Conservation (phyloP, 2,797 vertebrate genomes). For the Galago senegalensis region DNA sequence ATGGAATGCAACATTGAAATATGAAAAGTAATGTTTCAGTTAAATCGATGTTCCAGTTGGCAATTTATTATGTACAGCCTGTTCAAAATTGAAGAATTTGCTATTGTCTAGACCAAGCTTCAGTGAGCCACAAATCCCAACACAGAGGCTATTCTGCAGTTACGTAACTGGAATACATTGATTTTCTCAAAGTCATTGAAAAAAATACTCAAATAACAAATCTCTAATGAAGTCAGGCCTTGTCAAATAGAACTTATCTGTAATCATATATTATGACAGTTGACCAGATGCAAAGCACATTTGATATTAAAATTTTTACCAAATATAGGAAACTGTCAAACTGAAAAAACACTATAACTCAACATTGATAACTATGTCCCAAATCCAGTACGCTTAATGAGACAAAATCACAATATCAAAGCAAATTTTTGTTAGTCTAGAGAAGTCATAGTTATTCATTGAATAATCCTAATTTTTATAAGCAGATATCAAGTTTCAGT, state of each 20-base stretch:
- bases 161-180: conserved; percentile 75
- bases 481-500: background rate
- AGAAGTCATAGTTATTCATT: background rate
- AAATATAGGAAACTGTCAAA: background rate
- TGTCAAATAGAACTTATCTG: conserved; percentile 36
- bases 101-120: conserved; percentile 82
- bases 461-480: conserved; percentile 49
- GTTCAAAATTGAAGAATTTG: conserved; percentile 78
- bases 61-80: conserved; percentile 51
- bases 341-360: background rate
- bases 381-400: background rate
- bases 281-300: background rate
- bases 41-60: conserved; percentile 76
- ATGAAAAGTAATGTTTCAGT: conserved; percentile 79
- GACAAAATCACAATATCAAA: background rate
- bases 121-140: conserved; percentile 75
- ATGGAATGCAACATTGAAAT: conserved; percentile 79
- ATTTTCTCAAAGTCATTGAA: conserved; percentile 43
- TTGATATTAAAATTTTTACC: conserved; percentile 20
- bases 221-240: conserved; percentile 34
- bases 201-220: conserved; percentile 65
- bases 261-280: background rate
- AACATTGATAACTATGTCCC: conserved; percentile 7
- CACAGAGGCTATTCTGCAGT: conserved; percentile 66
- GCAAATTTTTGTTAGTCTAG: background rate